Evolutionary conservation across 2,888 invertebrate genomes (phyloP).

Genomic region (Mylabris sibirica): DNA sequence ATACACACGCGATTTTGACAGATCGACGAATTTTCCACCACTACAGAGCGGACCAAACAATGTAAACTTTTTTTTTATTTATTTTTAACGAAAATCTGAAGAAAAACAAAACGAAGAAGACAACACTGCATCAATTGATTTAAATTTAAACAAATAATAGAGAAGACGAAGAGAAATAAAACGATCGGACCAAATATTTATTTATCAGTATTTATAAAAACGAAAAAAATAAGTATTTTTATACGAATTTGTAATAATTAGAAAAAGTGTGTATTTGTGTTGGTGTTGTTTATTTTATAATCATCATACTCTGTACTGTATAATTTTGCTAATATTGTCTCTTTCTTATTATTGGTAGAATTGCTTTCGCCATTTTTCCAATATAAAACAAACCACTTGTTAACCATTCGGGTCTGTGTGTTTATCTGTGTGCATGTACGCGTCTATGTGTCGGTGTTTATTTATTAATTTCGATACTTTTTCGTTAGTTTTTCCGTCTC

Average conservation of each 20-base stretch:
- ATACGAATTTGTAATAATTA: conserved; percentile 52
- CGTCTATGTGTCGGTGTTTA: conserved; percentile 37
- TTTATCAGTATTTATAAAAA: conserved; percentile 56
- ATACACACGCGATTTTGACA: conserved; percentile 55
- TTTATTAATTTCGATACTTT: conserved; percentile 49
- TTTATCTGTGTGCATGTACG: conserved; percentile 32
- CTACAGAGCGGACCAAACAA: conserved; percentile 59
- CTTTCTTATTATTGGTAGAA: conserved; percentile 39
- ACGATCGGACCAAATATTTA: conserved; percentile 54
- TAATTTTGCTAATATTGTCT: conserved; percentile 47
- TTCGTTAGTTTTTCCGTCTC: not conserved
- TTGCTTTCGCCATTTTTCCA: conserved; percentile 56
- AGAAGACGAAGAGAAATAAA: not conserved
- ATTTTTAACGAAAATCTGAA: not conserved
- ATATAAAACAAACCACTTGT: conserved; percentile 59
- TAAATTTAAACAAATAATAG: conserved; percentile 44
- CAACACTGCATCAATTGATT: not conserved
- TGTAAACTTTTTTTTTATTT: conserved; percentile 50
- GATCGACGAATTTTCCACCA: conserved; percentile 58
- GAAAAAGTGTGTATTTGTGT: conserved; percentile 51
- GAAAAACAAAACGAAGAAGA: not conserved
- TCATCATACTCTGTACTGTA: conserved; percentile 50
- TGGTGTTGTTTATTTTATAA: conserved; percentile 40
- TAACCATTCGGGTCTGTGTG: conserved; percentile 47
- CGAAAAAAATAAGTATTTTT: too few species aligned